Conservation (phyloP, 1,140 invertebrate species). For the Sycophila sp. region DNA sequence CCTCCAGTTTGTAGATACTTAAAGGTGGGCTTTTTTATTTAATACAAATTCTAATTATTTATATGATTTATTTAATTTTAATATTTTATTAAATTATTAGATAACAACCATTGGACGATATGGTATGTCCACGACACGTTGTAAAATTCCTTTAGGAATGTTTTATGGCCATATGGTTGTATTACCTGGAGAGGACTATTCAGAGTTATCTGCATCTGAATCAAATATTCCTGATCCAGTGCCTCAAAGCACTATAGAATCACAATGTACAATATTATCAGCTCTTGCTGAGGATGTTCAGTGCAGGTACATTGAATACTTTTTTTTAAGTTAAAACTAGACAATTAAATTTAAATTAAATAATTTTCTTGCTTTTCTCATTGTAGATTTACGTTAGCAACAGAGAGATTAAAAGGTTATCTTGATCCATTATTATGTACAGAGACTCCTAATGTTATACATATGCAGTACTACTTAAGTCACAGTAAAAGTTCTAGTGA, state of each 20-base stretch:
- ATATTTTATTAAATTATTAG: conserved; percentile 57
- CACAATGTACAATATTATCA: conserved; percentile 69
- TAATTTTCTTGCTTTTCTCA: conserved; percentile 17
- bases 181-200: conserved; percentile 74
- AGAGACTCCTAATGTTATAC: conserved; percentile 80
- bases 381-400: conserved; percentile 79
- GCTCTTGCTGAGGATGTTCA: conserved; percentile 81
- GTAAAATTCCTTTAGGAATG: conserved; percentile 89
- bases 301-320: conserved; percentile 68
- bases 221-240: conserved; percentile 51
- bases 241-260: conserved; percentile 64
- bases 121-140: conserved; percentile 88
- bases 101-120: conserved; percentile 89
- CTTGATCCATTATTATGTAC: conserved; percentile 79
- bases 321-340: background rate
- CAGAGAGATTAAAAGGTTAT: conserved; percentile 80
- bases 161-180: conserved; percentile 91
- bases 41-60: conserved; percentile 16
- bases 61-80: background rate
- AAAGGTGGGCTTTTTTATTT: conserved; percentile 71
- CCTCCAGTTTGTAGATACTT: conserved; percentile 88
- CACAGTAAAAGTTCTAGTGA: conserved; percentile 67
- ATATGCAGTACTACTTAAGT: conserved; percentile 81
- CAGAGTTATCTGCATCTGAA: conserved; percentile 62
- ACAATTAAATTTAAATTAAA: background rate